Conservation (phyloP, 2,797 vertebrate species). For the Sternarchorhynchus goeldii region DNA sequence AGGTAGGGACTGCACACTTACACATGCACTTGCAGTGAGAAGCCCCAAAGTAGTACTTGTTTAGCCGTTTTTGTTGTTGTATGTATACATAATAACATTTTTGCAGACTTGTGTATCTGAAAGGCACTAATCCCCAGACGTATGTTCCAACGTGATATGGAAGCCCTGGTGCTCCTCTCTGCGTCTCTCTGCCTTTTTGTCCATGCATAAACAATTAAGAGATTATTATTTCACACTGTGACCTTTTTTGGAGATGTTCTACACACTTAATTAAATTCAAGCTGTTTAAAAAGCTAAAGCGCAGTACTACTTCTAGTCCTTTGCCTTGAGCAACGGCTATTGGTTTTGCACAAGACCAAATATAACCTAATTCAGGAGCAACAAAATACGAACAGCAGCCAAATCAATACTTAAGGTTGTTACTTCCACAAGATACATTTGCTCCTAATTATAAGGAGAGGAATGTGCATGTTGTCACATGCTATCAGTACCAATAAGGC, state of each 20-base stretch:
- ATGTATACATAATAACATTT: constrained; percentile 20
- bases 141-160: constrained; percentile 8
- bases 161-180: neutral
- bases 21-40: neutral
- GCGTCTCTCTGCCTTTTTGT: neutral
- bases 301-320: no score
- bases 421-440: constrained; percentile 18
- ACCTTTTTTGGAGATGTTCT: constrained; percentile 50
- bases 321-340: neutral
- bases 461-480: constrained; percentile 15
- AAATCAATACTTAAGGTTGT: constrained; percentile 38
- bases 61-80: neutral
- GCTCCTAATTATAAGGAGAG: constrained; percentile 33
- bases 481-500: constrained; percentile 9
- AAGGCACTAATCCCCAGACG: neutral
- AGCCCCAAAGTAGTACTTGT: neutral
- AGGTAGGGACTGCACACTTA: constrained; percentile 27
- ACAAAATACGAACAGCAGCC: neutral
- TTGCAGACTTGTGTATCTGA: constrained; percentile 4
- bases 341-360: neutral
- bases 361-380: constrained; percentile 18
- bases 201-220: constrained; percentile 37
- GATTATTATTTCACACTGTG: constrained; percentile 49
- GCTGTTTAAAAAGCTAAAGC: constrained; percentile 3
- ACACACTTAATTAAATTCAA: constrained; percentile 34